These are phyloP conservation scores for Baccha elongata DNA, from an alignment of 2,888 invertebrate genomes.

Conservation along the genomic window DNA sequence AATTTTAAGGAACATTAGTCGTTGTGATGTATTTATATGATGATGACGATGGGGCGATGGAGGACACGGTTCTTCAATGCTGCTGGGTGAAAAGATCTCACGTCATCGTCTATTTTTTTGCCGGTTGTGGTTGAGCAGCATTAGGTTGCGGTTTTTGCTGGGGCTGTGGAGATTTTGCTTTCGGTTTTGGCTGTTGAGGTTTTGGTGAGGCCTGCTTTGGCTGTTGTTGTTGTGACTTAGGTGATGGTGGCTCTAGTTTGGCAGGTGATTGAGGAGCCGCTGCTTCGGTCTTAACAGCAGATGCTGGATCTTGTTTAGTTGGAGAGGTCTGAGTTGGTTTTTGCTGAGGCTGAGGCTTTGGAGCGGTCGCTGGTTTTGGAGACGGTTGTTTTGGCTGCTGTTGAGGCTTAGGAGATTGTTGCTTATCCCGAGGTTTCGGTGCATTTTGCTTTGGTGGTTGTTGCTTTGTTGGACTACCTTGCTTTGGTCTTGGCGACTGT, in stretches of 20 bases:
- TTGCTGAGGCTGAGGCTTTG: slow-evolving; percentile 50
- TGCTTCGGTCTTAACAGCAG: not conserved
- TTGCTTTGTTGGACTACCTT: slow-evolving; percentile 35
- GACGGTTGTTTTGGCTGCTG: slow-evolving; percentile 61
- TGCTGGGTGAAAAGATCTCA: slow-evolving; percentile 34
- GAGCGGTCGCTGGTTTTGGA: slow-evolving; percentile 51
- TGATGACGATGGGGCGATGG: slow-evolving; percentile 9
- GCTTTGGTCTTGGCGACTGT: slow-evolving; percentile 57
- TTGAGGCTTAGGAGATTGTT: slow-evolving; percentile 54
- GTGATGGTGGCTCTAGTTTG: slow-evolving; percentile 33
- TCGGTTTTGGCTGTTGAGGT: slow-evolving; percentile 43
- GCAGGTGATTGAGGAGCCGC: slow-evolving; percentile 10
- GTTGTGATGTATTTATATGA: slow-evolving; percentile 46
- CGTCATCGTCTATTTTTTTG: slow-evolving; percentile 48
- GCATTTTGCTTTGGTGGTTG: slow-evolving; percentile 35
- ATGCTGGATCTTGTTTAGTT: slow-evolving; percentile 29
- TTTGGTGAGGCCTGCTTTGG: slow-evolving; percentile 63
- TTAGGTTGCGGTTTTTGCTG: slow-evolving; percentile 50
- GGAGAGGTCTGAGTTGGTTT: slow-evolving; percentile 61
- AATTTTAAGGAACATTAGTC: slow-evolving; percentile 67
- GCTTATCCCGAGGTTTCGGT: slow-evolving; percentile 29
- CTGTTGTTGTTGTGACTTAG: slow-evolving; percentile 56
- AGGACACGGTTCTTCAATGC: slow-evolving; percentile 42
- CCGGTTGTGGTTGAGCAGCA: slow-evolving; percentile 56
- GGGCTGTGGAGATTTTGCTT: slow-evolving; percentile 51